These are phyloP conservation scores for Platorchestia sp. DNA, from an alignment of 1,140 invertebrate genomes.

Conservation along the genomic window DNA sequence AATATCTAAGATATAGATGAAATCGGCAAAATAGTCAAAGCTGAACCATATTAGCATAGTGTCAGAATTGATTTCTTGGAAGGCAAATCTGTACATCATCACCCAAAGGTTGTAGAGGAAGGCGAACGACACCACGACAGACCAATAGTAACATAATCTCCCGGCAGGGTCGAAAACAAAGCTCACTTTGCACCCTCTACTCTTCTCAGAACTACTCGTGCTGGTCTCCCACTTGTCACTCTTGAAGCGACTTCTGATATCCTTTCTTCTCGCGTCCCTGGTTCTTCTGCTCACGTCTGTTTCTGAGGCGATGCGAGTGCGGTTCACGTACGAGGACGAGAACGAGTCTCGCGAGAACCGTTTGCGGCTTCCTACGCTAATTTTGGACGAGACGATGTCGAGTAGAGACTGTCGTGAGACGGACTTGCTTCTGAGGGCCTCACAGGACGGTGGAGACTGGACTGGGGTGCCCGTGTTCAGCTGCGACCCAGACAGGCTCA, in stretches of 20 bases:
- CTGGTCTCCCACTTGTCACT: constrained; percentile 72
- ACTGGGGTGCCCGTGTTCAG: constrained; percentile 73
- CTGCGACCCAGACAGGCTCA: constrained; percentile 72
- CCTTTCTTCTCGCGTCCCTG: constrained; percentile 66
- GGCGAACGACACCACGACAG: constrained; percentile 95
- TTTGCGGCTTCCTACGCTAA: constrained; percentile 76
- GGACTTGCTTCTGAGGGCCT: constrained; percentile 72
- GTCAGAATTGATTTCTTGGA: constrained; percentile 82
- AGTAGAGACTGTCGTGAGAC: constrained; percentile 76
- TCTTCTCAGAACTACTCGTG: constrained; percentile 69
- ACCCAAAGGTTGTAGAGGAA: constrained; percentile 99
- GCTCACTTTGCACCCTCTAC: constrained; percentile 81
- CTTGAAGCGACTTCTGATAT: constrained; percentile 70
- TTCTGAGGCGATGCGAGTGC: constrained; percentile 77
- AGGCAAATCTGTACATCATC: constrained; percentile 98
- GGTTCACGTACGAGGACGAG: constrained; percentile 80
- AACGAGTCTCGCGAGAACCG: constrained; percentile 81
- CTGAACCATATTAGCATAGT: constrained; percentile 95
- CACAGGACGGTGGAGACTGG: constrained; percentile 68
- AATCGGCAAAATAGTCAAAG: constrained; percentile 96
- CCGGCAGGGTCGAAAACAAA: constrained; percentile 89
- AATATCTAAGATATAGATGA: constrained; percentile 96
- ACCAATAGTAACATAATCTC: constrained; percentile 94
- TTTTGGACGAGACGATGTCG: constrained; percentile 79
- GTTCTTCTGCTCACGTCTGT: constrained; percentile 79